Conservation (phyloP, 2,888 invertebrate genomes). For the Capitulum mitella region DNA sequence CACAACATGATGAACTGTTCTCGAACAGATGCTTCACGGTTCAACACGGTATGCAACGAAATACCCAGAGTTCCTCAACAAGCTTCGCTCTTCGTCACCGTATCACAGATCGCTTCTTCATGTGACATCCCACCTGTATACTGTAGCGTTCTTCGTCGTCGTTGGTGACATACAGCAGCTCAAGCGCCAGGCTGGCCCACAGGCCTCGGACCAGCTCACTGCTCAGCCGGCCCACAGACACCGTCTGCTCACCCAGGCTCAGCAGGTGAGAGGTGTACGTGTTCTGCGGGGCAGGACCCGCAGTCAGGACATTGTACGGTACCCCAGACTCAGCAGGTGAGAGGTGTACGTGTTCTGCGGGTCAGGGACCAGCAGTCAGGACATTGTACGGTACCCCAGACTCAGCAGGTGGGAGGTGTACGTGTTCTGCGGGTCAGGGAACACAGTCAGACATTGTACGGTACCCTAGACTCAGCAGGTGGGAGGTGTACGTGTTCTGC, state of each 20-base stretch:
- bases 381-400: too few relatives aligned
- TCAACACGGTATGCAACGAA: too few relatives aligned
- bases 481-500: too few relatives aligned
- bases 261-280: slow-evolving; percentile 40
- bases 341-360: slow-evolving; percentile 35
- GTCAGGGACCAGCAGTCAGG: too few relatives aligned
- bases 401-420: too few relatives aligned
- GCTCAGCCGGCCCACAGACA: slow-evolving; percentile 43
- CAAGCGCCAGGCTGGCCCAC: slow-evolving; percentile 48
- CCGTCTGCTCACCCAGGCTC: slow-evolving; percentile 40
- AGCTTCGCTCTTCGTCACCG: too few relatives aligned
- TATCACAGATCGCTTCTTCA: too few relatives aligned
- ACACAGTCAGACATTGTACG: too few relatives aligned
- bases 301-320: slow-evolving; percentile 37
- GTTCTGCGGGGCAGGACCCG: slow-evolving; percentile 28
- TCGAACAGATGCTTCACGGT: too few relatives aligned
- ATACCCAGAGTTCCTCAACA: too few relatives aligned
- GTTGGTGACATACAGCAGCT: slow-evolving; percentile 48
- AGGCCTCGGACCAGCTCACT: slow-evolving; percentile 44
- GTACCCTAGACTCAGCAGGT: too few relatives aligned
- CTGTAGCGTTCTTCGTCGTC: slow-evolving; percentile 50
- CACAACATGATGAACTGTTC: too few relatives aligned
- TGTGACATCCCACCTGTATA: slow-evolving; percentile 43
- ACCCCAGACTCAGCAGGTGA: slow-evolving; percentile 42
- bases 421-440: background rate